These are phyloP conservation scores for Globicephala melas DNA, from an alignment of 2,113 vertebrate genomes.

Conservation along the genomic window DNA sequence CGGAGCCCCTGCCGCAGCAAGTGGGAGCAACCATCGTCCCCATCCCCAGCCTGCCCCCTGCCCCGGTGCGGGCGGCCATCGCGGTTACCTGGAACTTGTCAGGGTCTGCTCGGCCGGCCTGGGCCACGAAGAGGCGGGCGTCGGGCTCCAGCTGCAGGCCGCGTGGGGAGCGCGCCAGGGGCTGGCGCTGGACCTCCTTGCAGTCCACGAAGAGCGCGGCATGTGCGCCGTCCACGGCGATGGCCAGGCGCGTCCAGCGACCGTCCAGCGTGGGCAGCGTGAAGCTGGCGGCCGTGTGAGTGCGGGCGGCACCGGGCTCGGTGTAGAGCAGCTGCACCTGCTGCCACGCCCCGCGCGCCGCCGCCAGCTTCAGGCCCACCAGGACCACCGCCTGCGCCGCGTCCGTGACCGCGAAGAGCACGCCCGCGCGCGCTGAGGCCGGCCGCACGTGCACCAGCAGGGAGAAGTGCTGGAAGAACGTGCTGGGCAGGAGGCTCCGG, in stretches of 20 bases:
- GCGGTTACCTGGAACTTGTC: conserved; percentile 91
- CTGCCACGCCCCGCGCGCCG: conserved; percentile 79
- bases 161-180: conserved; percentile 84
- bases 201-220: conserved; percentile 91
- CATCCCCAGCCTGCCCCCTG: background rate
- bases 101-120: conserved; percentile 90
- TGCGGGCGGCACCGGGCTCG: conserved; percentile 82
- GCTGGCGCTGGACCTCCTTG: conserved; percentile 82
- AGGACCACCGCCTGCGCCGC: conserved; percentile 86
- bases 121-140: conserved; percentile 91
- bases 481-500: conserved; percentile 86
- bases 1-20: background rate
- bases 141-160: conserved; percentile 90
- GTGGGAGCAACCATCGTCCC: rapidly evolving
- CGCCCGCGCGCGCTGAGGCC: conserved; percentile 79
- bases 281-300: conserved; percentile 87
- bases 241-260: conserved; percentile 90
- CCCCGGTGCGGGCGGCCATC: rapidly evolving
- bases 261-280: conserved; percentile 84
- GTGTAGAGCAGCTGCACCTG: conserved; percentile 92
- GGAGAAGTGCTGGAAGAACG: conserved; percentile 92
- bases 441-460: conserved; percentile 90
- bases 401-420: conserved; percentile 92
- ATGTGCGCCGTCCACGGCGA: conserved; percentile 86
- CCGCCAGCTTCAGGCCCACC: conserved; percentile 90